Percentiles rank a stretch among this genome's conserved stretches.
Evolutionary conservation across 2,888 invertebrate genomes (phyloP).

Genomic region (Callinectes sapidus): DNA sequence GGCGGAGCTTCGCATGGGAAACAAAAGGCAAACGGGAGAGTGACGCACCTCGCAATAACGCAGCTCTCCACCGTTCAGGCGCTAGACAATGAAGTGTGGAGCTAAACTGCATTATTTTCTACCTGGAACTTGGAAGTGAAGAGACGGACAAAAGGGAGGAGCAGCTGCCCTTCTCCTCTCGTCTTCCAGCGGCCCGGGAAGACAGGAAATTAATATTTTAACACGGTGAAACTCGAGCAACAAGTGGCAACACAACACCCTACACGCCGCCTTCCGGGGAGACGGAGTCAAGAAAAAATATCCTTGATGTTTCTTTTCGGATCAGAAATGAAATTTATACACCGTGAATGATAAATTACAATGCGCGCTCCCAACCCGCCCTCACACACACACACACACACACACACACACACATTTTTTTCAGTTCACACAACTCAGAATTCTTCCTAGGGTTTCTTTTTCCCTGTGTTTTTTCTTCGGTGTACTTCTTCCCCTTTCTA

Average conservation of each 20-base stretch:
- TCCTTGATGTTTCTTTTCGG: background rate
- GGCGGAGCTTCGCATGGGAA: slow-evolving; percentile 63
- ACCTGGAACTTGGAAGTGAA: background rate
- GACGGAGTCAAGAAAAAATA: background rate
- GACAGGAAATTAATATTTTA: slow-evolving; percentile 54
- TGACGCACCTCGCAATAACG: slow-evolving; percentile 50
- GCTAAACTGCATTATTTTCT: background rate
- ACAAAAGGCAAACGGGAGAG: slow-evolving; percentile 65
- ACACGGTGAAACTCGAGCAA: slow-evolving; percentile 38
- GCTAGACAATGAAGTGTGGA: background rate
- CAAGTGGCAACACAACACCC: slow-evolving; percentile 36
- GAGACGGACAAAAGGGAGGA: background rate
- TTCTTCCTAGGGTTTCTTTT: background rate
- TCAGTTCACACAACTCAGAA: background rate
- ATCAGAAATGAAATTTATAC: slow-evolving; percentile 8
- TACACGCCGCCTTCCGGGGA: slow-evolving; percentile 17
- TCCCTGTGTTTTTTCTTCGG: background rate
- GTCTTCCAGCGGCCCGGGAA: background rate
- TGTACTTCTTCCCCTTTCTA: background rate
- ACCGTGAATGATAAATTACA: background rate
- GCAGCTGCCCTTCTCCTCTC: background rate
- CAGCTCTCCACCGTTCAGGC: background rate
- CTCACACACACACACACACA: background rate
- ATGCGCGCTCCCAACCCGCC: background rate
- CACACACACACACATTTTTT: background rate